Evolutionary conservation across 2,888 invertebrate species (phyloP), one percentile per base, ranked within the genome.

Genomic region (Gymnocheta viridis): DNA sequence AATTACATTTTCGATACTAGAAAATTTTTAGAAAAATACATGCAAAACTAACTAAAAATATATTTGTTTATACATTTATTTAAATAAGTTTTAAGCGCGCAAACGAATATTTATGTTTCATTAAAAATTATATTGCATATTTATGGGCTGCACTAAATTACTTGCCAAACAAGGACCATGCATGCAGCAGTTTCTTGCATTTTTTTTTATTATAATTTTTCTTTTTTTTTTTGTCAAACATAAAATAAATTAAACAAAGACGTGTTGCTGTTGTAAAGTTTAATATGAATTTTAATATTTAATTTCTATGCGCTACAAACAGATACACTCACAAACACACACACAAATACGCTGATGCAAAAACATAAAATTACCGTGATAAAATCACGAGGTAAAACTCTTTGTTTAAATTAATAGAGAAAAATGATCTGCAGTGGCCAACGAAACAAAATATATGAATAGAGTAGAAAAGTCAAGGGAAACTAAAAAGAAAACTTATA

Each of bases 221-320:
- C 32, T 64, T 19, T 14, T n/a, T 38, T 19, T 12, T 51, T 41
- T 64, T 19, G 7, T 19, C 56, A 4, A 29, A 67, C 22, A 41
- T n/a, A 19, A 58, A 72, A 72, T 67, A 76, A 67, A 67, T 76
- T 79, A 60, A 77, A 69, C 29, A 51, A 62, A 54, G 41, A 56
- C 51, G 22, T 41, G 41, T 77, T 69, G 24, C 62, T 60, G 66
- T 70, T 66, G 60, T 47, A 72, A 80, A 83, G 51, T 80, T 80
- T 72, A 76, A 83, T 80, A 62, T 81, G 35, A 47, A 67, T 69
- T 81, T 81, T 80, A 80, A 76, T 80, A 66, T 72, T 69, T 64
- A 69, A n/a, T 66, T 73, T 19, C 58, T 47, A 47, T 47, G 51
- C 38, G 41, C 38, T 17, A 29, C n/a, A 66, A 47, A 58, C 79